These are phyloP conservation scores for Homalodisca vitripennis DNA, from an alignment of 1,140 invertebrate species.

Conservation along the genomic window DNA sequence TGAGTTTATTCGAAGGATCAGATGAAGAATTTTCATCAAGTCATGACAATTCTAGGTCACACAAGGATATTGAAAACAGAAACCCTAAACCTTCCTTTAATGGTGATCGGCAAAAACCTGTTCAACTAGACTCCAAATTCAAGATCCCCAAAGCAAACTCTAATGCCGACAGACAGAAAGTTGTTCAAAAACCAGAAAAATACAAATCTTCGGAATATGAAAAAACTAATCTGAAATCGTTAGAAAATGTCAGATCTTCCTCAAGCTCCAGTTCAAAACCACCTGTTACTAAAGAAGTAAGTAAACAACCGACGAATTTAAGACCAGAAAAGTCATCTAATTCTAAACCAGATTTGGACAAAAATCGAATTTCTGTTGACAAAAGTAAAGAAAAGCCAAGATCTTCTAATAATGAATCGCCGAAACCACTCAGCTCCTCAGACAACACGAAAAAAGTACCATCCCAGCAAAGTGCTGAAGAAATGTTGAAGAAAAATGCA, in stretches of 20 bases:
- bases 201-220: neutral
- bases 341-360: neutral
- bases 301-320: neutral
- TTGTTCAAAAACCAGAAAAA: neutral
- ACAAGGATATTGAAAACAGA: neutral
- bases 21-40: neutral
- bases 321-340: neutral
- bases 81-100: neutral
- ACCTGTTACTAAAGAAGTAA: neutral
- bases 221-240: neutral
- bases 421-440: too few species aligned
- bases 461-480: conserved; percentile 17
- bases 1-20: conserved; percentile 10
- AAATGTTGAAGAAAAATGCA: conserved; percentile 39
- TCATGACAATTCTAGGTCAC: neutral
- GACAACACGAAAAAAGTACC: neutral
- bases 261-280: neutral
- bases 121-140: neutral
- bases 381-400: neutral
- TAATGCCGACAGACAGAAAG: neutral
- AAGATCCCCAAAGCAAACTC: neutral
- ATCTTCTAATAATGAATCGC: neutral
- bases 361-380: neutral
- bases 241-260: neutral
- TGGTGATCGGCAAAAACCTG: neutral